phyloP scores from a whole-genome alignment of 92 coral and sea anemone genomes.

The Umimayanthus kanabou region DNA sequence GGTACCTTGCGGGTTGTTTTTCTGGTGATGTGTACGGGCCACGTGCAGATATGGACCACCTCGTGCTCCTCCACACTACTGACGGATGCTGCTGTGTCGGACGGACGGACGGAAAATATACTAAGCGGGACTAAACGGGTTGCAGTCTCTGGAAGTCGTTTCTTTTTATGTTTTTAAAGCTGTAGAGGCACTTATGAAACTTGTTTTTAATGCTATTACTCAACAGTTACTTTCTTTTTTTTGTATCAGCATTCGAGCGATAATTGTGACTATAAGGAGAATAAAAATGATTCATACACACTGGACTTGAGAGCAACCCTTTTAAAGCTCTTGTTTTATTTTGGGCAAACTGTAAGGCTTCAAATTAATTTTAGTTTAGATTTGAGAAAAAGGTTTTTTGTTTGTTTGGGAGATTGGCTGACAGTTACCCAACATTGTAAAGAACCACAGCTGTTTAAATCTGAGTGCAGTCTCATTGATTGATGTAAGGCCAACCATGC shows the following conservation, averaged over 20 bases:
- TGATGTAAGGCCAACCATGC: too few species aligned
- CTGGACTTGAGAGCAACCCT: not conserved
- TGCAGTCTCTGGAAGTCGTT: slow-evolving; percentile 5
- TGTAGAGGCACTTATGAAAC: not conserved
- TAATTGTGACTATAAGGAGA: not conserved
- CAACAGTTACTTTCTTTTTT: not conserved
- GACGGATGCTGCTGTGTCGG: slow-evolving; percentile 40
- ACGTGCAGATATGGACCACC: slow-evolving; percentile 47
- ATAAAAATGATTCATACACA: not conserved
- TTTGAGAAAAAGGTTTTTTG: not conserved
- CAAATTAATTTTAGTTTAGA: not conserved
- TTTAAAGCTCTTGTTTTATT: not conserved
- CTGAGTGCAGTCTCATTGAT: not conserved
- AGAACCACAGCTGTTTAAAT: not conserved
- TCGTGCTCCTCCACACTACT: slow-evolving; percentile 37
- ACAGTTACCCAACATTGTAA: not conserved
- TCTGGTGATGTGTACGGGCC: slow-evolving; percentile 36
- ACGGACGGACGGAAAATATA: slow-evolving; percentile 39
- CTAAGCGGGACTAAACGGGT: not conserved
- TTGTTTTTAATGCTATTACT: not conserved
- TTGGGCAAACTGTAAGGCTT: not conserved
- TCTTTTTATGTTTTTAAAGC: slow-evolving; percentile 5
- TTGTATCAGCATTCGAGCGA: not conserved
- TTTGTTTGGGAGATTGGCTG: not conserved
- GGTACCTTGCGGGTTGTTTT: slow-evolving; percentile 47